Base-by-base conservation (phyloP, 1,140 invertebrate genomes). In the Tribolium castaneum region DNA sequence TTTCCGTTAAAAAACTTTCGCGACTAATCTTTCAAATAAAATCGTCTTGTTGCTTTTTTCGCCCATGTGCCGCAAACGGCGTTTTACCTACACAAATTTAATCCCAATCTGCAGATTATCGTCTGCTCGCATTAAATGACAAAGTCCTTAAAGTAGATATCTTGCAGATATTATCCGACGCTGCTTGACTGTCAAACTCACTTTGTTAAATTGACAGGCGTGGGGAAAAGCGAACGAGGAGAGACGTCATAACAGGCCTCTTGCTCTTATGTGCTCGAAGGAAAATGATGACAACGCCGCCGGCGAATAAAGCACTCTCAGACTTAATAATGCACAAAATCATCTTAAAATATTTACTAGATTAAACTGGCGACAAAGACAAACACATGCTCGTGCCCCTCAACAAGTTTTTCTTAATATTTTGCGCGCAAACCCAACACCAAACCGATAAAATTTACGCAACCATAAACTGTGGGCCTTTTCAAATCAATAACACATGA, bases 241-340 rank as follows among this genome's bases (percentile, higher is more conserved):
- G 59, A 66, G 59, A 66, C 59, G 59, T 66, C 59, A 66, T 66
- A 66, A 66, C 59, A 66, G 59, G 59, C 59, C 59, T 66, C 59
- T 30, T 35, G 25, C 59, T 66, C 59, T 66, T 66, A 66, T 66
- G 35, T 66, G 59, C 59, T 66, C 30, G 9, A 35, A 66, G 59
- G 59, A 66, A 39, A 66, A 66, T 66, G 59, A 66, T 35, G 59
- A 66, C 59, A 66, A 66, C 59, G 59, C 59, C 59, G 59, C 59
- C 59, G 30, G 59, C 59, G 59, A 66, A 66, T 66, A 66, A 66
- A 66, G 59, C 59, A 66, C 59, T 66, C 59, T 66, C 59, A 66
- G 59, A 66, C 59, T 66, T 66, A 66, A 66, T 66, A 66, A 66
- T 66, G 59, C 59, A 66, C 59, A 66, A 66, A 66, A 66, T 66